Evolutionary conservation across 37 sponge, comb jelly and placozoan genomes (phyloP), one percentile per base, ranked within the genome.

Genomic region (Halisarca cf. caerulea): DNA sequence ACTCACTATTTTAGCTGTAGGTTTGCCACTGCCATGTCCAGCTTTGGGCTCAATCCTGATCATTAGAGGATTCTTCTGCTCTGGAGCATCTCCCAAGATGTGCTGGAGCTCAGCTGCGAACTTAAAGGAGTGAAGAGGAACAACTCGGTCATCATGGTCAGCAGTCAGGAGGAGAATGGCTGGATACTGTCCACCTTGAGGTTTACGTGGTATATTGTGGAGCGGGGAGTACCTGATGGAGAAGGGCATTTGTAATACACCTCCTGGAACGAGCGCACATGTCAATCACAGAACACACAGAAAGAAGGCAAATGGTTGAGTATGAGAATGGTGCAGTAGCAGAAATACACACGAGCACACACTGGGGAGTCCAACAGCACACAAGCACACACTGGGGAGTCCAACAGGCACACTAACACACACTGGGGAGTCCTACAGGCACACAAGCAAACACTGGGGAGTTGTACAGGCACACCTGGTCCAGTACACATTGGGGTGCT

Each of bases 61-160:
- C 86, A 96, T 86, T 75, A 98, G 82, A 21, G 99, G 99, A 58
- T 98, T 97, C n/a, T 62, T 86, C 97, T 97, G 82, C 18, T 20
- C 7, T 43, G 30, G 71, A 17, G 53, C 30, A 2, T 51, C 84
- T 30, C 83, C 71, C 61, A 96, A 61, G n/a, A 18, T 35, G 39
- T 86, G 73, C 25, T 96, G 97, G 7, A 98, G 66, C 59, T 89
- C 80, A 23, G 97, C 82, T 5, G 92, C 90, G 86, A 87, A 98
- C 86, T 98, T 98, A 82, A 91, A 88, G 1, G 99, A 96, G 78
- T 98, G 99, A 25, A 98, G 87, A 17, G 99, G 99, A 14, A 96
- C 96, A 25, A 98, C 99, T 40, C 99, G 80, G 78, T 98, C 99
- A 84, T 98, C 99, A 86, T 98, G 99, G 84, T 98, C 99, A 1